Conservation (phyloP, 2,888 invertebrate species). For the Drosophila paracracens region DNA sequence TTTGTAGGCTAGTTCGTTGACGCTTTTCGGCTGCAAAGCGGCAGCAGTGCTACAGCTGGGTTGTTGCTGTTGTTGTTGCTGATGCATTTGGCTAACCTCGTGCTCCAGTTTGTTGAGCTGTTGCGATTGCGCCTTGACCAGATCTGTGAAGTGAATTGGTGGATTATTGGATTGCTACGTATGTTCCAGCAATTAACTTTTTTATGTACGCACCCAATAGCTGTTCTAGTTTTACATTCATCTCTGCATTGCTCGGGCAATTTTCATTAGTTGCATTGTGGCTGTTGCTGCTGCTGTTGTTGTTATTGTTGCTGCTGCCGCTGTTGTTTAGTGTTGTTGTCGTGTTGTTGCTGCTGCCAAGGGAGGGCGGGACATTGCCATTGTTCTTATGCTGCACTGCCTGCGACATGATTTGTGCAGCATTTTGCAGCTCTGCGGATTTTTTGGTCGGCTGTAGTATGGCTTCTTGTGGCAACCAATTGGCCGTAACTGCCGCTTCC, state of each 20-base stretch:
- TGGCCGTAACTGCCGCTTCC: slow-evolving; percentile 20
- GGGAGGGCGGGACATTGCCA: slow-evolving; percentile 68
- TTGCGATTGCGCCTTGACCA: slow-evolving; percentile 85
- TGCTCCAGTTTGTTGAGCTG: slow-evolving; percentile 86
- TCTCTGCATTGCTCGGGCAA: slow-evolving; percentile 47
- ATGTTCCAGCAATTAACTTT: too few relatives aligned
- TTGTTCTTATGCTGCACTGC: slow-evolving; percentile 77
- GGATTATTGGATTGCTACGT: neutral
- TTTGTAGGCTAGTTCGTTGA: slow-evolving; percentile 82
- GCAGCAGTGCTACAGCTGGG: slow-evolving; percentile 50
- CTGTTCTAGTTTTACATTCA: slow-evolving; percentile 81
- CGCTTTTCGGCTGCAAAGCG: slow-evolving; percentile 68
- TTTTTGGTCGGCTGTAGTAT: slow-evolving; percentile 76
- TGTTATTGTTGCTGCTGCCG: slow-evolving; percentile 40
- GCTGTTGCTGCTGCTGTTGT: slow-evolving; percentile 41
- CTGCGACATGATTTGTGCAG: slow-evolving; percentile 83
- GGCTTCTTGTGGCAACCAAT: slow-evolving; percentile 70
- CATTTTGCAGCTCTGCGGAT: slow-evolving; percentile 82
- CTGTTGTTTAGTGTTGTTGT: slow-evolving; percentile 51
- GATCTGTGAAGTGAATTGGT: slow-evolving; percentile 80
- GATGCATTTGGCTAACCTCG: slow-evolving; percentile 82
- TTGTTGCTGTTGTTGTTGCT: slow-evolving; percentile 45
- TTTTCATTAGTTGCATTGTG: slow-evolving; percentile 44
- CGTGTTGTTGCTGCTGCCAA: slow-evolving; percentile 56
- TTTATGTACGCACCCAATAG: slow-evolving; percentile 76